Evolutionary conservation across 2,888 invertebrate genomes (phyloP), one percentile per base, ranked within the genome.

Genomic region (Cryptophagus acutangulus): DNA sequence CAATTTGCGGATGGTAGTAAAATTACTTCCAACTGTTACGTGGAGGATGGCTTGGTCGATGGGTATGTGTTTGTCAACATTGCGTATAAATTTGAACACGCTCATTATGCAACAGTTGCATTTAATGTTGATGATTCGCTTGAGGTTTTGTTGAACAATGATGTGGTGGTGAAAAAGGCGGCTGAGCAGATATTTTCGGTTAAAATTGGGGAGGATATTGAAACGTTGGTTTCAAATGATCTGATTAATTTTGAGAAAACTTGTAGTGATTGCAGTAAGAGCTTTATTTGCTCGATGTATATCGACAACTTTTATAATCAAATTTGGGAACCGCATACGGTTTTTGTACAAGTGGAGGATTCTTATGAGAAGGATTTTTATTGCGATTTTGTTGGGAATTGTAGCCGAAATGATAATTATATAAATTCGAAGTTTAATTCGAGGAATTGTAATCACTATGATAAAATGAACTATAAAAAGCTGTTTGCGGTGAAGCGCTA

Each of bases 21-120:
- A 34, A 61, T 61, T 12, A 38, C 45, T 10, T 53, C 36, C 2
- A 30, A 49, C 1, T 36, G 39, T 3, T 38, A 55, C 6, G 41
- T 47, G 3, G 49, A 52, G 10, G n/a, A n/a, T n/a, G n/a, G n/a
- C n/a, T 31, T 57, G 8, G 52, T 54, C 3, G 56, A 56, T 31
- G 56, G 51, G 13, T 61, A 55, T 41, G 58, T 60, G 2, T 57
- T 49, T 17, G 47, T 61, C 13, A 46, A 45, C 4, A 30, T 58
- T 13, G 34, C 36, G 15, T 58, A 51, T 37, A 38, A 51, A 36
- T 60, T 50, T 38, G 53, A 58, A 26, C 59, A 61, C 43, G 52
- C 57, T 0, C 34, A 55, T 31, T 61, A 60, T 34, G 44, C 45
- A 3, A 52, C 53, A 1, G 53, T 60, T 4, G 24, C 30, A 2